phyloP scores from a whole-genome alignment of 1,140 invertebrate species.

The Drosophila arizonae region DNA sequence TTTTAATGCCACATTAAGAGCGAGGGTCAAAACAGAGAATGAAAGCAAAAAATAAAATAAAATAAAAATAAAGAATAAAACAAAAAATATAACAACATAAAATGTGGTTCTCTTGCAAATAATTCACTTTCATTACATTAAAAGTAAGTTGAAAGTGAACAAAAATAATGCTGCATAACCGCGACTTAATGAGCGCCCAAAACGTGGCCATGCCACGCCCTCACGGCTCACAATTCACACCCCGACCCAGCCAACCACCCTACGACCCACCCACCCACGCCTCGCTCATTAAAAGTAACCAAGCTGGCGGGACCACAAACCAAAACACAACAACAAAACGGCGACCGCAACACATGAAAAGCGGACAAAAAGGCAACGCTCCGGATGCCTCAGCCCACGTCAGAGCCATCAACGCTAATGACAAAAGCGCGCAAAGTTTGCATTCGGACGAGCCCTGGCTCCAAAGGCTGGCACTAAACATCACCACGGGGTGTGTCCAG shows the following conservation, averaged over 20 bases:
- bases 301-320: conserved; percentile 69
- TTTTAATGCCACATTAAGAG: background rate
- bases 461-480: conserved; percentile 63
- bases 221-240: no score
- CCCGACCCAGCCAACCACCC: background rate
- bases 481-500: conserved; percentile 73
- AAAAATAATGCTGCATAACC: conserved; percentile 70
- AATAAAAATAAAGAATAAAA: no score
- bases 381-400: conserved; percentile 50
- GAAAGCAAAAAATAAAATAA: no score
- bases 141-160: conserved; percentile 37
- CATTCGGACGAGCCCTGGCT: conserved; percentile 46
- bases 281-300: conserved; percentile 77
- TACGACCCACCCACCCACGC: conserved; percentile 41
- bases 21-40: background rate
- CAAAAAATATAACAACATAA: background rate
- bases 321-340: conserved; percentile 64
- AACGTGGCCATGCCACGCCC: conserved; percentile 7
- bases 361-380: conserved; percentile 70
- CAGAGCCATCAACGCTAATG: conserved; percentile 76
- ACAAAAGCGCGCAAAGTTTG: conserved; percentile 79
- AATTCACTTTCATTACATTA: conserved; percentile 71
- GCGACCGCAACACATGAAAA: conserved; percentile 73
- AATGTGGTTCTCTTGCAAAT: conserved; percentile 40
- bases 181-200: conserved; percentile 72